A percentile compares a stretch with the other conserved stretches of the same genome.
phyloP scores from a whole-genome alignment of 1,140 invertebrate genomes.

The Neodiprion lecontei region DNA sequence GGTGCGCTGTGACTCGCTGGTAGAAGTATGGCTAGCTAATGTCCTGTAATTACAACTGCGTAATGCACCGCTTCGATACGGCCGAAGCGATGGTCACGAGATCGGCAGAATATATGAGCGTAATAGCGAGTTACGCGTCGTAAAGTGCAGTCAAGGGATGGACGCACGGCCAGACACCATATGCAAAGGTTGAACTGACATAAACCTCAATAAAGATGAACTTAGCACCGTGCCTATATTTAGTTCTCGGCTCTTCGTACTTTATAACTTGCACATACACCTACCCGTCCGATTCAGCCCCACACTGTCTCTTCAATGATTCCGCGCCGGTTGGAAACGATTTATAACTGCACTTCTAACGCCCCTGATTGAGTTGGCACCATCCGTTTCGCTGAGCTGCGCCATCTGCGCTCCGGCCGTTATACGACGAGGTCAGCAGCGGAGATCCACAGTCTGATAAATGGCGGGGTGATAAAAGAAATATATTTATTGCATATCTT shows the following conservation, averaged over 20 bases:
- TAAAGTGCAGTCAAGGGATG: not conserved
- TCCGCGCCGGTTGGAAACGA: not conserved
- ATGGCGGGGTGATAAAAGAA: too few species aligned
- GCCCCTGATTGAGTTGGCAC: constrained; percentile 40
- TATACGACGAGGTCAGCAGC: constrained; percentile 18
- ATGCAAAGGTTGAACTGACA: constrained; percentile 28
- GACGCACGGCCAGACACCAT: not conserved
- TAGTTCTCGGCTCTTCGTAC: constrained; percentile 25
- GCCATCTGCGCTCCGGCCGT: constrained; percentile 13
- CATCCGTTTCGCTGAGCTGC: constrained; percentile 20
- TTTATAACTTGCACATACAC: constrained; percentile 8
- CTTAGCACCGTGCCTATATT: constrained; percentile 48
- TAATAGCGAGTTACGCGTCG: not conserved
- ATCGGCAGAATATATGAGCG: not conserved
- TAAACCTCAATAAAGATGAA: constrained; percentile 53
- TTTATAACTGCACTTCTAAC: constrained; percentile 23
- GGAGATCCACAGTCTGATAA: too few species aligned
- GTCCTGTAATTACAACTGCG: not conserved
- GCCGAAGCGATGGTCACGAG: not conserved
- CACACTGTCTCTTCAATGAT: not conserved
- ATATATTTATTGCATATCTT: too few species aligned
- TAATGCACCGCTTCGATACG: not conserved
- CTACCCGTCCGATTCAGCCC: constrained; percentile 3
- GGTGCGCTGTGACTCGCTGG: constrained; percentile 35
- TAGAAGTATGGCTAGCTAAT: not conserved